Evolutionary conservation across 2,888 invertebrate species (phyloP).

Genomic region (Drosophila antonietae): DNA sequence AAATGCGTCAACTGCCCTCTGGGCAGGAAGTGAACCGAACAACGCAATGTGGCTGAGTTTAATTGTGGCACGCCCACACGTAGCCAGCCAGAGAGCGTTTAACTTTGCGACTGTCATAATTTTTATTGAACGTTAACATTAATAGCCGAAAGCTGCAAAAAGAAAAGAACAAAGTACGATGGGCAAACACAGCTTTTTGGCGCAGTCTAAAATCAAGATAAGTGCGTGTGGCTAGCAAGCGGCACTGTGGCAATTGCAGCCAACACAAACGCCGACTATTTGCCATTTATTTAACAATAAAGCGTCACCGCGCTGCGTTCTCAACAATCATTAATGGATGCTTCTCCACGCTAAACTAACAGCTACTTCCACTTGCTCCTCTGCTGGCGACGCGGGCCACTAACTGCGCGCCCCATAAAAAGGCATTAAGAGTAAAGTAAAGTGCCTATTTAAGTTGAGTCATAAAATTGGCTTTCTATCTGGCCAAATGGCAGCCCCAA

Average conservation of each 20-base stretch:
- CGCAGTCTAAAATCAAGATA: conserved; percentile 77
- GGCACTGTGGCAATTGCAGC: conserved; percentile 41
- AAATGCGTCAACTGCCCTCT: conserved; percentile 76
- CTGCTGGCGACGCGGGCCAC: conserved; percentile 35
- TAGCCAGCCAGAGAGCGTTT: conserved; percentile 65
- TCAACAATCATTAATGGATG: conserved; percentile 74
- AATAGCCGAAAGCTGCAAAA: conserved; percentile 7
- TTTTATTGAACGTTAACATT: conserved; percentile 70
- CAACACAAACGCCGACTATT: conserved; percentile 60
- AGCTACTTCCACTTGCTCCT: conserved; percentile 28
- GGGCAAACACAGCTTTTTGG: conserved; percentile 14
- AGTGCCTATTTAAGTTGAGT: conserved; percentile 82
- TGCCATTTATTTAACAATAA: conserved; percentile 79
- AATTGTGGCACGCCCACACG: conserved; percentile 61
- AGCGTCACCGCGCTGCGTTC: conserved; percentile 53
- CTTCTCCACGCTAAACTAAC: conserved; percentile 19
- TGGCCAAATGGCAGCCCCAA: conserved; percentile 49
- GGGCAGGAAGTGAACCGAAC: conserved; percentile 44
- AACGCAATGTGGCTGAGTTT: conserved; percentile 40
- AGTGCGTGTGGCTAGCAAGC: conserved; percentile 44
- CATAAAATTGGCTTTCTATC: conserved; percentile 81
- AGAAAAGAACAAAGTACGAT: conserved; percentile 30
- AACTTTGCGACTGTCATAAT: conserved; percentile 78
- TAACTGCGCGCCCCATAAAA: conserved; percentile 68
- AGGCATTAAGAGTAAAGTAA: conserved; percentile 80